Percentiles rank a stretch among this genome's conserved stretches.
These are phyloP conservation scores for Drosophila takahashii DNA, from an alignment of 1,140 invertebrate genomes.

Conservation along the genomic window DNA sequence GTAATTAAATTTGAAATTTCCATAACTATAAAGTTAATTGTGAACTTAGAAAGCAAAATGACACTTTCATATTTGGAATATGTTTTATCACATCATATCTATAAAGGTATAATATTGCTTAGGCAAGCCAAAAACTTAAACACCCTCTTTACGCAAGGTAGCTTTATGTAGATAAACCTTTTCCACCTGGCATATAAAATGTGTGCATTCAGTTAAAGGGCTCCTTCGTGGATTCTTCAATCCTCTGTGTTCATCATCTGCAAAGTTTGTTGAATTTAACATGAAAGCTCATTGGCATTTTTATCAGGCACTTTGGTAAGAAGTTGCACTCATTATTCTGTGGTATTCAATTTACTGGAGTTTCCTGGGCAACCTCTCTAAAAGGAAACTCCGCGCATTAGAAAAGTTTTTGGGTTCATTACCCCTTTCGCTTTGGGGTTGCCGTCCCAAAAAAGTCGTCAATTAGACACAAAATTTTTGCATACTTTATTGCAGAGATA, in stretches of 20 bases:
- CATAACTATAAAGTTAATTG: too few species aligned
- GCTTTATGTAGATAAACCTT: not conserved
- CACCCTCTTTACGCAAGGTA: not conserved
- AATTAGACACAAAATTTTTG: conserved; percentile 59
- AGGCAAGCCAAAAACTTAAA: not conserved
- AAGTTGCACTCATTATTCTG: conserved; percentile 16
- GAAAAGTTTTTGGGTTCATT: conserved; percentile 52
- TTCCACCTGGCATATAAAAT: not conserved
- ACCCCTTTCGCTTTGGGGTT: conserved; percentile 33
- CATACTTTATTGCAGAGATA: conserved; percentile 70
- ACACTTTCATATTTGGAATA: too few species aligned
- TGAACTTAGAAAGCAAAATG: too few species aligned
- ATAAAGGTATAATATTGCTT: too few species aligned
- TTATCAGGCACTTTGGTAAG: conserved; percentile 15
- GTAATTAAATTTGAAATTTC: too few species aligned
- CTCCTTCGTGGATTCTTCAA: not conserved
- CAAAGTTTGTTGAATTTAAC: conserved; percentile 12
- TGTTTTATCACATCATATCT: too few species aligned
- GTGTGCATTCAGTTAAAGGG: not conserved
- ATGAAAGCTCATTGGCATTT: conserved; percentile 8
- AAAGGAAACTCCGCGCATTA: conserved; percentile 16
- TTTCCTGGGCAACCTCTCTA: not conserved
- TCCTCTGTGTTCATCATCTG: not conserved
- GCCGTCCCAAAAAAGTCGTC: conserved; percentile 17
- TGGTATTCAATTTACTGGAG: conserved; percentile 1